Percentiles rank a stretch among this genome's conserved stretches.
phyloP scores from a whole-genome alignment of 2,797 vertebrate species.

The Gymnoscopelus microlampas region DNA sequence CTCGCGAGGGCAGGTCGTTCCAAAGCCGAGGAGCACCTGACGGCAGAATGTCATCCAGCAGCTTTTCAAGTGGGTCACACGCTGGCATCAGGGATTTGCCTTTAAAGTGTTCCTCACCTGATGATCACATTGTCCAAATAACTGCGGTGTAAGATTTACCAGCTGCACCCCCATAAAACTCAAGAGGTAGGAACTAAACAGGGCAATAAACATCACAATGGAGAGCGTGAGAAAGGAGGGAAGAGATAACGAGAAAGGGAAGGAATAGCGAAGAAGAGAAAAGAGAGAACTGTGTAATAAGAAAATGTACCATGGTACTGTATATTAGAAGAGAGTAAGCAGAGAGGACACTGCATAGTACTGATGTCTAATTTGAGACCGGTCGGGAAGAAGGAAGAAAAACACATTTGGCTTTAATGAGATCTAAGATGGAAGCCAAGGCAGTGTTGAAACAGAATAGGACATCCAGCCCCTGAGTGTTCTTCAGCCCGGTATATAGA shows the following conservation, averaged over 20 bases:
- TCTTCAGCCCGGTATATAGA: background rate
- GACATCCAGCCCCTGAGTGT: conserved; percentile 19
- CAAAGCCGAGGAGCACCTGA: no score
- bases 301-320: background rate
- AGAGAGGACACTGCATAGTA: conserved; percentile 6
- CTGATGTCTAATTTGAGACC: conserved; percentile 34
- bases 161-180: conserved; percentile 12
- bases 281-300: background rate
- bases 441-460: conserved; percentile 35
- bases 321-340: background rate
- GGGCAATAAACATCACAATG: conserved; percentile 21
- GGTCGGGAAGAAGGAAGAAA: conserved; percentile 20
- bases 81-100: background rate
- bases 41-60: no score
- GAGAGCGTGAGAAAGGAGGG: background rate
- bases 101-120: background rate
- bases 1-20: no score
- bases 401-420: conserved; percentile 41
- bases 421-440: conserved; percentile 16
- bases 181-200: conserved; percentile 30
- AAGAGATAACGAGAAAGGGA: background rate
- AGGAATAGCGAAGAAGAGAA: background rate
- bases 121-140: background rate
- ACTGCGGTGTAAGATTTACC: conserved; percentile 18
- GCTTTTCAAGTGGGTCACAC: background rate